Percentiles rank a stretch among this genome's conserved stretches.
Conservation (phyloP, 2,797 vertebrate genomes). For the Glyptemys insculpta region DNA sequence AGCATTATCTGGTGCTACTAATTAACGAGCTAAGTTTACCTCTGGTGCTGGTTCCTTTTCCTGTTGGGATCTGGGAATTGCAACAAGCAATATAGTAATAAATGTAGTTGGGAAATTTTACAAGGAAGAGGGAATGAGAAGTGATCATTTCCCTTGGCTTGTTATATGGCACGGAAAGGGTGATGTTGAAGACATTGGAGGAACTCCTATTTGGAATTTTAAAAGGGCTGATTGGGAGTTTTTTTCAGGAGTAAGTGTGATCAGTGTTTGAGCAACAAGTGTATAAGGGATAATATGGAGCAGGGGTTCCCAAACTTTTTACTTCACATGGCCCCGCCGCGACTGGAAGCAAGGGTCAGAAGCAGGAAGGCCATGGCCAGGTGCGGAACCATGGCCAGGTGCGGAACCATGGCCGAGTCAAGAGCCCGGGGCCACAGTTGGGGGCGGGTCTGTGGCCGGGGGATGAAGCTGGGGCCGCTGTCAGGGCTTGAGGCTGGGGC, state of each 20-base stretch:
- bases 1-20: not conserved
- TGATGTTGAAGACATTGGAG: not conserved
- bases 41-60: not conserved
- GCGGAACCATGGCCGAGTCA: no score
- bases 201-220: not conserved
- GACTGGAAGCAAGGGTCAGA: no score
- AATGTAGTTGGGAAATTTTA: not conserved
- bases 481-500: no score
- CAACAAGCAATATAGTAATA: not conserved
- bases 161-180: not conserved
- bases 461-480: no score
- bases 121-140: not conserved
- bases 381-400: no score
- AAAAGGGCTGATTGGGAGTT: not conserved
- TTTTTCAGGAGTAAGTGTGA: not conserved
- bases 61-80: not conserved
- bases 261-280: not conserved
- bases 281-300: not conserved
- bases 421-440: no score
- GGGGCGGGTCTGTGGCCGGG: no score
- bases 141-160: not conserved
- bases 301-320: no score
- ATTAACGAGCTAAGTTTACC: not conserved
- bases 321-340: accelerated
- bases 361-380: no score